phyloP scores from a whole-genome alignment of 2,888 invertebrate species.

The Rhamnusium bicolor region DNA sequence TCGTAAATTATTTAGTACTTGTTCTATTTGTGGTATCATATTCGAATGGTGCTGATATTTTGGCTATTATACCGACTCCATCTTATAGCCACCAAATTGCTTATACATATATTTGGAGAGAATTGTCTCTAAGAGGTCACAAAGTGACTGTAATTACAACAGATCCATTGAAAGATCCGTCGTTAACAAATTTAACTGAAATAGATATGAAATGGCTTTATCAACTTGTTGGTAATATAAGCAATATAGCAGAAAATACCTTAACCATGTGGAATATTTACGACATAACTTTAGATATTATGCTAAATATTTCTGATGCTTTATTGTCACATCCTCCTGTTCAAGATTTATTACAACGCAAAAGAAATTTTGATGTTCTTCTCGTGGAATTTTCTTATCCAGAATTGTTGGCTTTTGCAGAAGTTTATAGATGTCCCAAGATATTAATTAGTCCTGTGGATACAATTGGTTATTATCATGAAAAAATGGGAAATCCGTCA shows the following conservation, averaged over 20 bases:
- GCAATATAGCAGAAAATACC: not conserved
- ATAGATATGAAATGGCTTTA: constrained; percentile 22
- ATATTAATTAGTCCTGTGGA: constrained; percentile 50
- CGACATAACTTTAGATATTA: too few species aligned
- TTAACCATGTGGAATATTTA: constrained; percentile 9
- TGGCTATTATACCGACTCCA: constrained; percentile 3
- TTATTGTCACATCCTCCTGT: not conserved
- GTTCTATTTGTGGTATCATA: not conserved
- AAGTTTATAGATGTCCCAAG: constrained; percentile 47
- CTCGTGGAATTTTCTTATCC: constrained; percentile 49
- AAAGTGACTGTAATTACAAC: constrained; percentile 13
- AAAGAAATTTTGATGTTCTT: constrained; percentile 51
- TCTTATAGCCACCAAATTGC: constrained; percentile 22
- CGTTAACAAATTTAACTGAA: constrained; percentile 48
- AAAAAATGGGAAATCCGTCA: constrained; percentile 12
- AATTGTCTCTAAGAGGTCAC: constrained; percentile 18
- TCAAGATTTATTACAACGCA: constrained; percentile 6
- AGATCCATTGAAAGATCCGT: not conserved
- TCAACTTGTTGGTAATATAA: constrained; percentile 16
- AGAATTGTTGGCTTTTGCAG: constrained; percentile 46
- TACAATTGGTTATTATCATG: not conserved
- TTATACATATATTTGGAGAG: constrained; percentile 3
- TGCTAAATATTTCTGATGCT: too few species aligned
- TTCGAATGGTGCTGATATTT: not conserved
- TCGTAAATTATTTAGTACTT: not conserved